phyloP scores from a whole-genome alignment of 2,113 vertebrate species.

The Steatornis caripensis region DNA sequence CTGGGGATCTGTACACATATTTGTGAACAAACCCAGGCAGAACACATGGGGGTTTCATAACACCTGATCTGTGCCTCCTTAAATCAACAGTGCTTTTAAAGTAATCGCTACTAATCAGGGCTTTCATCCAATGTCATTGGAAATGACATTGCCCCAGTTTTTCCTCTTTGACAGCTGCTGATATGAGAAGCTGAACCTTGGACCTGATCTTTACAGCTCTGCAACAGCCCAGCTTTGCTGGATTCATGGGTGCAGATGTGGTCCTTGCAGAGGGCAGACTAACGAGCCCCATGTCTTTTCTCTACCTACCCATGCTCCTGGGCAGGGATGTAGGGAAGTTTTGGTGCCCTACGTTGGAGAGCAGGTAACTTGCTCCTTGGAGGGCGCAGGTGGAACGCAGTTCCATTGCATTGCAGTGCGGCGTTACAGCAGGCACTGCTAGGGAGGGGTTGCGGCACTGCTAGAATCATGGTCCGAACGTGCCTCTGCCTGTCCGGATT shows the following conservation, averaged over 20 bases:
- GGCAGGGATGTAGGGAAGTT: background rate
- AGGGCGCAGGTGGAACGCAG: background rate
- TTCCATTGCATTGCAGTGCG: too few species aligned
- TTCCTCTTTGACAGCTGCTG: background rate
- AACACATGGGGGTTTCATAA: background rate
- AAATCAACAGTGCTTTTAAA: slow-evolving; percentile 31
- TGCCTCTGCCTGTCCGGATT: background rate
- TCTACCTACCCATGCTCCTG: background rate
- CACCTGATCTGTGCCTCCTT: background rate
- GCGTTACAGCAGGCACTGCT: background rate
- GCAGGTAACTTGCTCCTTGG: background rate
- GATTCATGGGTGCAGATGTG: background rate
- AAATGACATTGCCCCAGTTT: slow-evolving; percentile 11
- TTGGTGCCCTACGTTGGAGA: background rate
- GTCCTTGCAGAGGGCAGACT: background rate
- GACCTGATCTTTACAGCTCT: slow-evolving; percentile 6
- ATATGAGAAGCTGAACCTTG: background rate
- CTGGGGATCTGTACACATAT: background rate
- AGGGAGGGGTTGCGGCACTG: background rate
- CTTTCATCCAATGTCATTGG: slow-evolving; percentile 7
- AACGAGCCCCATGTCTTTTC: accelerated
- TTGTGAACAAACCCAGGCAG: background rate
- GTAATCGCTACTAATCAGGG: background rate
- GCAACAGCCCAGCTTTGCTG: background rate
- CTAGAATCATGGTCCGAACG: accelerated